phyloP scores from a whole-genome alignment of 2,797 vertebrate genomes.

The Rhinoraja longicauda region DNA sequence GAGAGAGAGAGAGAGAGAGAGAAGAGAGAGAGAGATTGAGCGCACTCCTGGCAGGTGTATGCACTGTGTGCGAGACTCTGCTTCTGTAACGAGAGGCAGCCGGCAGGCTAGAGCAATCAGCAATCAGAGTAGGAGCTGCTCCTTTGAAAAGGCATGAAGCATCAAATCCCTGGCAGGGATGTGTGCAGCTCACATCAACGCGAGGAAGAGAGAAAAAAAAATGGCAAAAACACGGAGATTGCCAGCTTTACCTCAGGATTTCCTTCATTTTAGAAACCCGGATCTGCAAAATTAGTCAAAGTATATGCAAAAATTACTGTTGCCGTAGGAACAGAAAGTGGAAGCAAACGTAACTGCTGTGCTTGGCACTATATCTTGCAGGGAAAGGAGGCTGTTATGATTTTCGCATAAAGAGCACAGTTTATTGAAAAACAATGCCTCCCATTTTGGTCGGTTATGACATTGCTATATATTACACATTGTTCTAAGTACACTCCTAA shows the following conservation, averaged over 20 bases:
- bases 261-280: neutral
- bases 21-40: neutral
- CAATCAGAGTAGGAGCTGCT: conserved; percentile 47
- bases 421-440: conserved; percentile 22
- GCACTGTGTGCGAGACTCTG: conserved; percentile 40
- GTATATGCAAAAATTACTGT: neutral
- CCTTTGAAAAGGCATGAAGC: conserved; percentile 39
- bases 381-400: neutral
- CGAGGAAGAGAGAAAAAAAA: neutral
- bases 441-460: neutral
- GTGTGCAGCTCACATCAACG: neutral
- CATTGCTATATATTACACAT: conserved; percentile 5
- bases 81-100: conserved; percentile 49
- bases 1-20: neutral
- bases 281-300: neutral
- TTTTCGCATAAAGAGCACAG: neutral
- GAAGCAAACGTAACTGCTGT: neutral
- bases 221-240: neutral
- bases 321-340: conserved; percentile 16
- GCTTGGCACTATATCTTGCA: neutral
- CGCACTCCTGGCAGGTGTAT: conserved; percentile 45
- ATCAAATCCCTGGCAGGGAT: conserved; percentile 36
- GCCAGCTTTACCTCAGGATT: neutral
- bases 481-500: conserved; percentile 28
- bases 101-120: conserved; percentile 48